A percentile compares a stretch with the other conserved stretches of the same genome.
These are phyloP conservation scores for Eueides isabella DNA, from an alignment of 1,140 invertebrate genomes.

Conservation along the genomic window DNA sequence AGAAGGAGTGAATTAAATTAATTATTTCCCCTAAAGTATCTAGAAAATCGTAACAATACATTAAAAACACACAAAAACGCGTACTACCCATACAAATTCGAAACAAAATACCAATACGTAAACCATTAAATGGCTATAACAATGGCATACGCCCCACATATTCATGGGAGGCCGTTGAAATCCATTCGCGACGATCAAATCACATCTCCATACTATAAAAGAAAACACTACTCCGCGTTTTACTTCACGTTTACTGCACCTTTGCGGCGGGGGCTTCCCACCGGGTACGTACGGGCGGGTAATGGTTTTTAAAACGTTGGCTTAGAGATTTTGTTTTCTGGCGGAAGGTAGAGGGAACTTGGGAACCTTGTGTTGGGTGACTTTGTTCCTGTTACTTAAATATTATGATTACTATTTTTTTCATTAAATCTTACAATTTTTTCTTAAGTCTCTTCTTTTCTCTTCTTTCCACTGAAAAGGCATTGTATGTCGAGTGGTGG, in stretches of 20 bases:
- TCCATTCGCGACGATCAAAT: slow-evolving; percentile 57
- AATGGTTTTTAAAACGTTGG: neutral
- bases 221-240: slow-evolving; percentile 61
- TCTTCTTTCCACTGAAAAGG: too few relatives aligned
- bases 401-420: too few relatives aligned
- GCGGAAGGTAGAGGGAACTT: neutral
- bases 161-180: slow-evolving; percentile 51
- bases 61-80: neutral
- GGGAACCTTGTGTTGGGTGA: too few relatives aligned
- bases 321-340: too few relatives aligned
- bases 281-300: slow-evolving; percentile 38
- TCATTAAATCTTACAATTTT: too few relatives aligned
- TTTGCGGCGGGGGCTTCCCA: slow-evolving; percentile 42
- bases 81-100: neutral
- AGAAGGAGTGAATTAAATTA: too few relatives aligned
- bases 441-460: too few relatives aligned
- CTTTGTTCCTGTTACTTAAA: too few relatives aligned
- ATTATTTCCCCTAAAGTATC: neutral
- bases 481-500: too few relatives aligned
- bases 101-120: slow-evolving; percentile 8
- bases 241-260: slow-evolving; percentile 60
- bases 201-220: slow-evolving; percentile 61
- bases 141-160: slow-evolving; percentile 41
- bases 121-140: slow-evolving; percentile 22
- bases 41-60: too few relatives aligned